Evolutionary conservation across 2,888 invertebrate species (phyloP).

Genomic region (Ischnura elegans): DNA sequence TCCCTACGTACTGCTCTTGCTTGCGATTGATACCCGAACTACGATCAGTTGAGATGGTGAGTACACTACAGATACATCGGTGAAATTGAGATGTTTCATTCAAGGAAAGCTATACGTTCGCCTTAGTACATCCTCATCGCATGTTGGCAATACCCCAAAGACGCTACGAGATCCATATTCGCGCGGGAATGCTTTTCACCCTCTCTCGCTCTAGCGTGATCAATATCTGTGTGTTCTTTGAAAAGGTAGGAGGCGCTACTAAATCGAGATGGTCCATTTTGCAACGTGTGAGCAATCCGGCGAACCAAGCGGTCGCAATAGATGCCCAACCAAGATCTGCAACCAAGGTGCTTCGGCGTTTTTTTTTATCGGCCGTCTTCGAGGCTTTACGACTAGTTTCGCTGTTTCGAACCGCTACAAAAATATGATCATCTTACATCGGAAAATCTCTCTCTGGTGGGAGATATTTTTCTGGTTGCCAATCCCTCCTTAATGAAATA

Average conservation of each 20-base stretch:
- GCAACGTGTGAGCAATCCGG: background rate
- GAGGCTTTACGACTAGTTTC: background rate
- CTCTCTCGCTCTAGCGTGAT: background rate
- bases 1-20: no score
- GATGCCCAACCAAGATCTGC: background rate
- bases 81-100: background rate
- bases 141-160: background rate
- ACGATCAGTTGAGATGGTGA: no score
- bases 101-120: background rate
- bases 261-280: background rate
- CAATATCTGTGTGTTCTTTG: background rate
- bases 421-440: background rate
- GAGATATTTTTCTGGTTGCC: background rate
- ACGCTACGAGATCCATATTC: background rate
- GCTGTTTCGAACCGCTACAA: background rate
- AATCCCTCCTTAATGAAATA: background rate
- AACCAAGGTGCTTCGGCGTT: background rate
- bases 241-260: background rate
- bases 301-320: background rate
- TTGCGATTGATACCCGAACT: no score
- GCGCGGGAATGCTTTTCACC: background rate
- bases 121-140: background rate
- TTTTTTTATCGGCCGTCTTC: background rate
- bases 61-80: no score
- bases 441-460: background rate